These are phyloP conservation scores for Cryptocheilus praepositus DNA, from an alignment of 2,888 invertebrate genomes.

Conservation along the genomic window DNA sequence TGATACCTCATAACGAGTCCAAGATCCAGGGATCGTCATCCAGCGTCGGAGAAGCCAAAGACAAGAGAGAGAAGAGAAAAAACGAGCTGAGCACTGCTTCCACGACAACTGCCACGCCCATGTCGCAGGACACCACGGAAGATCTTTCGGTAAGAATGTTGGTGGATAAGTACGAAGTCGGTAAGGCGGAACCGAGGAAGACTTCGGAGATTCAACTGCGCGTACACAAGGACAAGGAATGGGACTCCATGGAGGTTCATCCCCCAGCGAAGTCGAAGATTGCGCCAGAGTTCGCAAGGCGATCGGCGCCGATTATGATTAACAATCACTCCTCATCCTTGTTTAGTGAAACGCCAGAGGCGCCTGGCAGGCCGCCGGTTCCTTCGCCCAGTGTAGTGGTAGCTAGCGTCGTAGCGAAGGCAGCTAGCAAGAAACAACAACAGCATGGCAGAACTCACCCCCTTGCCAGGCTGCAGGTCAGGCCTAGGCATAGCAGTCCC, in stretches of 20 bases:
- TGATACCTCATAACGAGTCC: constrained; percentile 77
- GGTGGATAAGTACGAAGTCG: constrained; percentile 85
- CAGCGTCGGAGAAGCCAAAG: constrained; percentile 61
- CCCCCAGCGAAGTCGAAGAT: constrained; percentile 68
- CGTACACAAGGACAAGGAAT: constrained; percentile 58
- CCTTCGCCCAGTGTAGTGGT: constrained; percentile 80
- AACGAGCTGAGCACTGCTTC: constrained; percentile 32
- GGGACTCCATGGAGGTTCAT: constrained; percentile 64
- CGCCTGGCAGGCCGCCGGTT: constrained; percentile 71
- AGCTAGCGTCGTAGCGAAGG: constrained; percentile 83
- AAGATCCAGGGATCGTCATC: constrained; percentile 62
- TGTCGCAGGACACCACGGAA: constrained; percentile 74
- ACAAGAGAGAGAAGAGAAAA: constrained; percentile 48
- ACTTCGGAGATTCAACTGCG: constrained; percentile 64
- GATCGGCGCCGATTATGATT: constrained; percentile 69
- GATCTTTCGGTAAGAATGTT: constrained; percentile 85
- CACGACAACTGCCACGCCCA: constrained; percentile 12
- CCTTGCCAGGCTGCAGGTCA: constrained; percentile 88
- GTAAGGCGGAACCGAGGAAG: constrained; percentile 57
- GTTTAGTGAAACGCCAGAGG: constrained; percentile 58
- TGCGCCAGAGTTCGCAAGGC: constrained; percentile 68
- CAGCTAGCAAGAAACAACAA: constrained; percentile 86
- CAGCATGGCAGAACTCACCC: constrained; percentile 96
- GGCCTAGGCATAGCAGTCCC: constrained; percentile 86
- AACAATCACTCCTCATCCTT: constrained; percentile 53